Percentiles rank a stretch among this genome's conserved stretches.
Evolutionary conservation across 2,797 vertebrate species (phyloP).

Genomic region (Echiichthys vipera): DNA sequence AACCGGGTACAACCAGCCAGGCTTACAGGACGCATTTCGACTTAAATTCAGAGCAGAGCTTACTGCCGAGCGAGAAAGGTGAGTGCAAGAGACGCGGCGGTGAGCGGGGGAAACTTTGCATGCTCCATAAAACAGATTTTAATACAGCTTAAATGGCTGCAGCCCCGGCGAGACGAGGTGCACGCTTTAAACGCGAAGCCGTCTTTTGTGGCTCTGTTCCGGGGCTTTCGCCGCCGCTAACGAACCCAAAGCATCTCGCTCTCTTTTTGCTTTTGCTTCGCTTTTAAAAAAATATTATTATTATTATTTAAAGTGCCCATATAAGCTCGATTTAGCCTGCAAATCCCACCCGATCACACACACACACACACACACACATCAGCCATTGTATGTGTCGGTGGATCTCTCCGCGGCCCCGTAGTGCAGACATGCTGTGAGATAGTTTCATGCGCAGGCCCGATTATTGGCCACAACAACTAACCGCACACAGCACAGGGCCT

Average conservation of each 20-base stretch:
- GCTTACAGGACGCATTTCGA: constrained; percentile 65
- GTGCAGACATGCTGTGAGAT: constrained; percentile 57
- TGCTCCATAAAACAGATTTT: not conserved
- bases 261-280: constrained; percentile 24
- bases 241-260: constrained; percentile 22
- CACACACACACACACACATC: constrained; percentile 57
- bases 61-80: constrained; percentile 55
- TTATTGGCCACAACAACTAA: constrained; percentile 35
- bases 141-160: not conserved
- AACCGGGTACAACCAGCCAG: constrained; percentile 70
- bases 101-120: constrained; percentile 14
- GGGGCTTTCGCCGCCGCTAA: constrained; percentile 27
- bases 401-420: constrained; percentile 38
- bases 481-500: constrained; percentile 38
- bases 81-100: constrained; percentile 39
- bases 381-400: constrained; percentile 45
- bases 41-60: constrained; percentile 56
- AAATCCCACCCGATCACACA: constrained; percentile 52
- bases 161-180: constrained; percentile 45
- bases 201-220: constrained; percentile 69
- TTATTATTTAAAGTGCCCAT: constrained; percentile 11
- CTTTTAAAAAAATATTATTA: constrained; percentile 2
- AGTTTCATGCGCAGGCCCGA: constrained; percentile 53
- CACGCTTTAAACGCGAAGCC: constrained; percentile 51
- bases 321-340: constrained; percentile 30